These are phyloP conservation scores for Penaeus indicus DNA, from an alignment of 1,140 invertebrate genomes.

Conservation along the genomic window DNA sequence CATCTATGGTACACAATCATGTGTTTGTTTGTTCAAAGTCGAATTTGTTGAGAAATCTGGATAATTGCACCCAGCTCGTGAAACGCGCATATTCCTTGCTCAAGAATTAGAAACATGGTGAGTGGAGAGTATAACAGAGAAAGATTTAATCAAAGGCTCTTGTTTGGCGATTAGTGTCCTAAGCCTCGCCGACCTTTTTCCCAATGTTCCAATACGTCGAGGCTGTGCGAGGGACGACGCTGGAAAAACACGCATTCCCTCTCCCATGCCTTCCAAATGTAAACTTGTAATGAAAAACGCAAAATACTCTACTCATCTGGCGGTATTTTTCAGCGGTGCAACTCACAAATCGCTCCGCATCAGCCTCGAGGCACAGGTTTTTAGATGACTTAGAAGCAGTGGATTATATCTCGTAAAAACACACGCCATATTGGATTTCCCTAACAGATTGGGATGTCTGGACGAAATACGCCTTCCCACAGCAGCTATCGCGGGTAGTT, in stretches of 20 bases:
- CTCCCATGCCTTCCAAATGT: not conserved
- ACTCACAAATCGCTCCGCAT: not conserved
- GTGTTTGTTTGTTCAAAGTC: constrained; percentile 43
- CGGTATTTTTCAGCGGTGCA: not conserved
- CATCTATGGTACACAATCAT: constrained; percentile 52
- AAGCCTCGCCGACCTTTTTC: constrained; percentile 56
- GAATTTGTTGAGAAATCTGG: not conserved
- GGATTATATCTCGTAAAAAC: constrained; percentile 57
- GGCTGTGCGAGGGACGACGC: not conserved
- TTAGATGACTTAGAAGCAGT: constrained; percentile 54
- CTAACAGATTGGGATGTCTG: constrained; percentile 50
- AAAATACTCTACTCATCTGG: not conserved
- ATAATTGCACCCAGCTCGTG: not conserved
- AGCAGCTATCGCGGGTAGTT: constrained; percentile 27
- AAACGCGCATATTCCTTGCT: too few relatives aligned
- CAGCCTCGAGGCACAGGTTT: constrained; percentile 35
- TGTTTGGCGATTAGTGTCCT: constrained; percentile 42
- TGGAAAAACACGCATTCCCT: constrained; percentile 6
- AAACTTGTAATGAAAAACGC: not conserved
- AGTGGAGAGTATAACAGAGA: not conserved
- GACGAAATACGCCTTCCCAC: constrained; percentile 38
- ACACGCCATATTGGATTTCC: constrained; percentile 61
- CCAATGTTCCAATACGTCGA: constrained; percentile 54
- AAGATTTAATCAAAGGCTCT: not conserved
- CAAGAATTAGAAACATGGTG: too few relatives aligned